phyloP scores from a whole-genome alignment of 2,888 invertebrate species.

The Theodoxus fluviatilis region DNA sequence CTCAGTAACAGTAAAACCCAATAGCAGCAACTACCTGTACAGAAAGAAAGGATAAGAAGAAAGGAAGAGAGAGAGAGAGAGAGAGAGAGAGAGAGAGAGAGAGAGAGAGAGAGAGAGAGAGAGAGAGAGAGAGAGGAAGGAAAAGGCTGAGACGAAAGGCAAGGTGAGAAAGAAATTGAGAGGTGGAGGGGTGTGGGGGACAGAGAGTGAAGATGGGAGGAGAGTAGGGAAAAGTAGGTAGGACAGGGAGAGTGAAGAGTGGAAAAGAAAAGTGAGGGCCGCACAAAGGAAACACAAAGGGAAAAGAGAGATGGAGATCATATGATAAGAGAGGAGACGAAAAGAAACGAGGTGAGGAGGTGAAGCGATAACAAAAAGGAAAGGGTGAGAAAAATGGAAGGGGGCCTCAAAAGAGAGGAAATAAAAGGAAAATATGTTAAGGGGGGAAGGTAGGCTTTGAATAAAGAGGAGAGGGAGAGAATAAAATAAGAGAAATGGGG shows the following conservation, averaged over 20 bases:
- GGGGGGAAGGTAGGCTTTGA: neutral
- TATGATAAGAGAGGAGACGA: neutral
- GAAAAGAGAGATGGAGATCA: neutral
- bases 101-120: too few species aligned
- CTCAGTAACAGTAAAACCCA: too few species aligned
- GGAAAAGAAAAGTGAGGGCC: neutral
- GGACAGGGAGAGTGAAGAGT: neutral
- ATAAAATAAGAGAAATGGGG: too few species aligned
- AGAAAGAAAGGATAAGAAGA: too few species aligned
- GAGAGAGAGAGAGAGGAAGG: too few species aligned
- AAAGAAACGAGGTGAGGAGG: neutral
- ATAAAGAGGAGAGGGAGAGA: neutral
- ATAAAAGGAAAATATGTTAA: neutral
- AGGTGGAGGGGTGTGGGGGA: neutral
- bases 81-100: too few species aligned
- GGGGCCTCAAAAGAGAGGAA: neutral
- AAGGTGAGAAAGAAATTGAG: neutral
- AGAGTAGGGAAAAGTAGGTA: neutral
- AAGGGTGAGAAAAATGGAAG: neutral
- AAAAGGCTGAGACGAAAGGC: neutral
- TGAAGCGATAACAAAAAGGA: neutral
- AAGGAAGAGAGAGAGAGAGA: too few species aligned
- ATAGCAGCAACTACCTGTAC: too few species aligned
- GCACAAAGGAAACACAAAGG: neutral
- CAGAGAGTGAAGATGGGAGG: neutral